Conservation (phyloP, 2,888 invertebrate genomes). For the Diogma glabrata region DNA sequence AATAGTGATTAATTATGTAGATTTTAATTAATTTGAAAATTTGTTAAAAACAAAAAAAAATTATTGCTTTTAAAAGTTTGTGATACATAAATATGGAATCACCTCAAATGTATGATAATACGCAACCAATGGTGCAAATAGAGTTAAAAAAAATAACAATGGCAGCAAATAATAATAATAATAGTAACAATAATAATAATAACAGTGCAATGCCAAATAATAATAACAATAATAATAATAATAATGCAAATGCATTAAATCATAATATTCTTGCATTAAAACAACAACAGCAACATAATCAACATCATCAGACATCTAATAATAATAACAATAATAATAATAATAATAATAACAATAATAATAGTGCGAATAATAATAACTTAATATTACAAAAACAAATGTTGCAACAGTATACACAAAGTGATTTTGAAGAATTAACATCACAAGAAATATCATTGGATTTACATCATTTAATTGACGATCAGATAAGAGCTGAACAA, state of each 20-base stretch:
- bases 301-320: slow-evolving; percentile 28
- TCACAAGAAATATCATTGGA: slow-evolving; percentile 88
- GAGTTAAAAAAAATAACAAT: slow-evolving; percentile 31
- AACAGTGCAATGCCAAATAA: slow-evolving; percentile 23
- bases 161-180: slow-evolving; percentile 26
- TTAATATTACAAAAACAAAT: slow-evolving; percentile 47
- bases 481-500: slow-evolving; percentile 69
- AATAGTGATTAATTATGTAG: too few relatives aligned
- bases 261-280: slow-evolving; percentile 29
- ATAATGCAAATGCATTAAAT: slow-evolving; percentile 22
- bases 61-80: slow-evolving; percentile 1
- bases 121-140: slow-evolving; percentile 36
- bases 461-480: slow-evolving; percentile 84
- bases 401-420: slow-evolving; percentile 62
- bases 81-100: slow-evolving; percentile 34
- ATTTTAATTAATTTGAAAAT: not conserved
- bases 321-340: slow-evolving; percentile 21
- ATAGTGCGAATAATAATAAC: slow-evolving; percentile 24
- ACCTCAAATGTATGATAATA: slow-evolving; percentile 39
- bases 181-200: slow-evolving; percentile 22
- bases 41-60: not conserved
- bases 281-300: slow-evolving; percentile 32
- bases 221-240: slow-evolving; percentile 21
- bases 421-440: slow-evolving; percentile 79
- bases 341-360: slow-evolving; percentile 22